phyloP scores from a whole-genome alignment of 64 coral and sea anemone genomes.

The Pocillopora verrucosa region DNA sequence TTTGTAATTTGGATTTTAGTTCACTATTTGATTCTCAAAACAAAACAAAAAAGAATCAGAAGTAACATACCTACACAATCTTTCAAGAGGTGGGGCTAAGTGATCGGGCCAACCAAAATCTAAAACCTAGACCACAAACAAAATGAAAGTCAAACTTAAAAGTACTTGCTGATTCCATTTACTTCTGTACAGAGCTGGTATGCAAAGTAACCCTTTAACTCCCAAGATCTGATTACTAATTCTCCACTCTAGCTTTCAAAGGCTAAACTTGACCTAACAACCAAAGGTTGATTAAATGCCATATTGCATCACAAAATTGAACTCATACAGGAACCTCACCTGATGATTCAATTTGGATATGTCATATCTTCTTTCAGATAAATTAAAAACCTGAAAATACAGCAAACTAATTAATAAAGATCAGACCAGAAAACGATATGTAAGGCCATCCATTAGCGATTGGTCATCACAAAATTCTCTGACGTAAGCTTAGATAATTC shows the following conservation, averaged over 20 bases:
- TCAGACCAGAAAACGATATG: no score
- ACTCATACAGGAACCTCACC: slow-evolving; percentile 15
- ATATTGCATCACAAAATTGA: not conserved
- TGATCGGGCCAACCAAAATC: slow-evolving; percentile 99
- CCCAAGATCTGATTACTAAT: no score
- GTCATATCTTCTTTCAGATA: slow-evolving; percentile 97
- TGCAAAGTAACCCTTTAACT: no score
- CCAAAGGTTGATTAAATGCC: not conserved
- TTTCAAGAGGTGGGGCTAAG: slow-evolving; percentile 90
- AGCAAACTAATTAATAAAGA: no score
- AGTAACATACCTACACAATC: slow-evolving; percentile 77
- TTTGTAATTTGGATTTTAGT: not conserved
- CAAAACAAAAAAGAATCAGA: not conserved
- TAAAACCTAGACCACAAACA: slow-evolving; percentile 61
- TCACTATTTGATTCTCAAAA: no score
- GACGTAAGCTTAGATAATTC: no score
- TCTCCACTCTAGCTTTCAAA: no score
- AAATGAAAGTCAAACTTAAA: not conserved
- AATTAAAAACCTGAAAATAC: slow-evolving; percentile 84
- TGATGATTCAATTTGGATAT: slow-evolving; percentile 98
- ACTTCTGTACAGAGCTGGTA: not conserved
- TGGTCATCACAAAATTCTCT: no score
- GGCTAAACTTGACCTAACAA: no score
- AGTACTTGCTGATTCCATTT: not conserved
- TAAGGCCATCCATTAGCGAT: no score